A percentile compares a stretch with the other conserved stretches of the same genome.
These are phyloP conservation scores for Lydus trimaculatus DNA, from an alignment of 2,888 invertebrate species.

Conservation along the genomic window DNA sequence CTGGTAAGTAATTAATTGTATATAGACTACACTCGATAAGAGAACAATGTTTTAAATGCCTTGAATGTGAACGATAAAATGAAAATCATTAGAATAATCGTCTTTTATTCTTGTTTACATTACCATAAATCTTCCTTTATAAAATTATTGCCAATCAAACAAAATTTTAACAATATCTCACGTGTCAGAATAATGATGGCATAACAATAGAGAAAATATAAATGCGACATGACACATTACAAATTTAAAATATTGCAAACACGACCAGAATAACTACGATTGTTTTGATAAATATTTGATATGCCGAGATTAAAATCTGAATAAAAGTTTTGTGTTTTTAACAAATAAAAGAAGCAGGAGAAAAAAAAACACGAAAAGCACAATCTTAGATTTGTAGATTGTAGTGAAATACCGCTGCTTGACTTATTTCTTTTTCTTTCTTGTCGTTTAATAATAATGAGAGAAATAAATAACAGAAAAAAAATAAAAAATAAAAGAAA, in stretches of 20 bases:
- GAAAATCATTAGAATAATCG: constrained; percentile 10
- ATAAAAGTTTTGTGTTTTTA: neutral
- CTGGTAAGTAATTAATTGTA: constrained; percentile 31
- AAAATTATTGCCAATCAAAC: neutral
- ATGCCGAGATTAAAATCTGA: neutral
- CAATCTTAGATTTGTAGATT: neutral
- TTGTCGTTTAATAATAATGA: neutral
- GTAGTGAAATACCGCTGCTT: neutral
- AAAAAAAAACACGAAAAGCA: neutral
- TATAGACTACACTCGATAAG: neutral
- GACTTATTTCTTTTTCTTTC: neutral
- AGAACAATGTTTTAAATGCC: constrained; percentile 11
- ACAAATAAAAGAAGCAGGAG: too few species aligned
- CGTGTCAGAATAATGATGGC: neutral
- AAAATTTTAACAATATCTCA: neutral
- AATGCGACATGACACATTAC: neutral
- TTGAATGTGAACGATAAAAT: constrained; percentile 21
- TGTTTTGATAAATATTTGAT: constrained; percentile 2
- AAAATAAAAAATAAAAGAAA: neutral
- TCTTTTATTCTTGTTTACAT: neutral
- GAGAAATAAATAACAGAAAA: neutral
- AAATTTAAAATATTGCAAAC: neutral
- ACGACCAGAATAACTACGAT: neutral
- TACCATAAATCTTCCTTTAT: neutral
- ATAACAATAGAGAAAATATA: neutral